These are phyloP conservation scores for Hypolimnas misippus DNA, from an alignment of 2,888 invertebrate species.

Conservation along the genomic window DNA sequence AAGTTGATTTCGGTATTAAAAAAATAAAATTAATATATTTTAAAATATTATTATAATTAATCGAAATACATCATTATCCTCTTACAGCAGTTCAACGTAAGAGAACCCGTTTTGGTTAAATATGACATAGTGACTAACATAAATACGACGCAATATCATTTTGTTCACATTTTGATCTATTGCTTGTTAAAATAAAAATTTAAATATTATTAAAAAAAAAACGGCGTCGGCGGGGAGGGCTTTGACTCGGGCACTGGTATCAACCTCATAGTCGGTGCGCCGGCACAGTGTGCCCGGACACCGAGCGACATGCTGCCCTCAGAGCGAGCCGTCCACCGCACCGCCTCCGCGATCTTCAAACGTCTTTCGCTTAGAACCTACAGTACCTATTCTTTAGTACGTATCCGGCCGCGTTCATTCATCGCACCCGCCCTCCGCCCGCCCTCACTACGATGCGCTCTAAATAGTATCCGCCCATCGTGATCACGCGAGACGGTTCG, in stretches of 20 bases:
- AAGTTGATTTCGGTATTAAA: no score
- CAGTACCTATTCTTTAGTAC: slow-evolving; percentile 80
- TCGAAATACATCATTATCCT: slow-evolving; percentile 12
- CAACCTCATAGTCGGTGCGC: slow-evolving; percentile 38
- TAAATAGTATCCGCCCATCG: slow-evolving; percentile 72
- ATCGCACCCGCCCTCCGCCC: slow-evolving; percentile 67
- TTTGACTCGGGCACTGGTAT: slow-evolving; percentile 40
- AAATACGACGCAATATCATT: slow-evolving; percentile 18
- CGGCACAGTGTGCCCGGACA: slow-evolving; percentile 66
- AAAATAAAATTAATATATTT: no score
- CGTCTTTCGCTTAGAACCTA: slow-evolving; percentile 72
- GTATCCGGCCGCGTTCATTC: slow-evolving; percentile 75
- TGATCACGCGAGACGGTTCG: slow-evolving; percentile 62
- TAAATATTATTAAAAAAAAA: slow-evolving; percentile 52
- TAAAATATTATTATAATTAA: no score
- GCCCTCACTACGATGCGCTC: slow-evolving; percentile 66
- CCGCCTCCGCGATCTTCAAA: slow-evolving; percentile 76
- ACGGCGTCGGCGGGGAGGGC: slow-evolving; percentile 65
- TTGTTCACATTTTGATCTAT: slow-evolving; percentile 15
- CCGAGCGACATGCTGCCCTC: slow-evolving; percentile 78
- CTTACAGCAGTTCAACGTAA: neutral
- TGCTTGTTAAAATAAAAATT: slow-evolving; percentile 21
- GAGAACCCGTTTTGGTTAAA: slow-evolving; percentile 10
- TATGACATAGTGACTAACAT: neutral
- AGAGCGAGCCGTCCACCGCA: slow-evolving; percentile 71